Percentiles rank a stretch among this genome's conserved stretches.
These are phyloP conservation scores for Drosophila recens DNA, from an alignment of 2,888 invertebrate genomes.

Conservation along the genomic window DNA sequence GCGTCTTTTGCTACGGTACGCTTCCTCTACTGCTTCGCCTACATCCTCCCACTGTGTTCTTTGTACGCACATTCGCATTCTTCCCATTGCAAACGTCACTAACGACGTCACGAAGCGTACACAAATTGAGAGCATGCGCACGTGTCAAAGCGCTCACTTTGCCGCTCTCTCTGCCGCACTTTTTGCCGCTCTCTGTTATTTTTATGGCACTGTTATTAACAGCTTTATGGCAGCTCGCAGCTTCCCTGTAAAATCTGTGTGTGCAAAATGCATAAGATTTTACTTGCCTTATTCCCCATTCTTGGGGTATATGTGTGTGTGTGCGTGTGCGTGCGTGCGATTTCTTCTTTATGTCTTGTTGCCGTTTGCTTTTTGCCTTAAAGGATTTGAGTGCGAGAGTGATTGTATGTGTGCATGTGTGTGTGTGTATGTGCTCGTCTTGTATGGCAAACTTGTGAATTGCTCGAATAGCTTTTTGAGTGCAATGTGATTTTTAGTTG, in stretches of 20 bases:
- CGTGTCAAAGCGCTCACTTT: conserved; percentile 10
- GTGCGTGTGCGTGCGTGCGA: conserved; percentile 12
- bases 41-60: conserved; percentile 17
- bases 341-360: conserved; percentile 36
- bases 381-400: conserved; percentile 42
- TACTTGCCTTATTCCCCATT: conserved; percentile 15
- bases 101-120: conserved; percentile 59
- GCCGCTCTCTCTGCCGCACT: conserved; percentile 5
- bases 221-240: conserved; percentile 34
- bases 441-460: conserved; percentile 31
- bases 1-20: conserved; percentile 20
- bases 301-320: conserved; percentile 18
- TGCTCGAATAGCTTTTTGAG: conserved; percentile 65
- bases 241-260: conserved; percentile 54
- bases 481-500: conserved; percentile 70
- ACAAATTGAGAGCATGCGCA: conserved; percentile 47
- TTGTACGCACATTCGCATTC: conserved; percentile 70
- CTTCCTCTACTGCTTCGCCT: conserved; percentile 13
- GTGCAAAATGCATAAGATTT: conserved; percentile 59
- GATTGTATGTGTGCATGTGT: conserved; percentile 19
- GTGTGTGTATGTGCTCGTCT: conserved; percentile 27
- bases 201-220: conserved; percentile 46
- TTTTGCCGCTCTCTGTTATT: conserved; percentile 1
- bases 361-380: conserved; percentile 43
- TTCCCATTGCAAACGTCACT: conserved; percentile 66